Base-by-base conservation (phyloP, 2,797 vertebrate genomes). In the Staurois parvus region DNA sequence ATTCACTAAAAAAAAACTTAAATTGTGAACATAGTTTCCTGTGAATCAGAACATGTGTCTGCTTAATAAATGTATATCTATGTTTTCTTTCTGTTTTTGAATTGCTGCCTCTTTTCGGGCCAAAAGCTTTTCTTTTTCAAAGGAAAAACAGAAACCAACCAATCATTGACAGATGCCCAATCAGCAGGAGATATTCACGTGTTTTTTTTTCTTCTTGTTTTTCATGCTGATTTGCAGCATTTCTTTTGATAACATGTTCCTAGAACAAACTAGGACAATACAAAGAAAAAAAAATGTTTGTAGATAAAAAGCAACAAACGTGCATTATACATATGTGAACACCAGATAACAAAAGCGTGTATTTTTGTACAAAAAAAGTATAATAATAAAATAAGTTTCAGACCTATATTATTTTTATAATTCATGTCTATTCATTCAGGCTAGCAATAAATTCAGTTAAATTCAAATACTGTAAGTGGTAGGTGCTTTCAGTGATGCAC, bases 111-210 rank as follows among this genome's bases (percentile, higher is more conserved):
- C 2, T 59, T 26, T 19, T 28, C 13, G 5, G 11, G 29, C 19
- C 24, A 13, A 69, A 52, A 30, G 3, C 2, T 28, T 70, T 72
- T 72, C 1, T 52, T 81, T 28, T 29, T 29, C n/a, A 28, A 17
- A 72, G 9, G 59, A 59, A 72, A 2, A 79, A n/a, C 19, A 48
- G 34, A 40, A 26, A 45, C 13, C 0, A 64, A 7, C 29, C 12
- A 28, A 72, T 78, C 68, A 42, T 2, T 2, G 24, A 37, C 26
- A 29, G 64, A 66, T 29, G 19, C n/a, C 29, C 48, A 77, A 77
- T 84, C 37, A 83, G 34, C 83, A 84, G 48, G 67, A 72, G 17
- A 6, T 42, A 11, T 45, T 77, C 19, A 29, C 0, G n/a, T 7
- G 30, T 78, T 78, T 66, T 29, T 59, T 24, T 56, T 52, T 19